Evolutionary conservation across 2,888 invertebrate species (phyloP), one percentile per base, ranked within the genome.

Genomic region (Zonitis immaculata): DNA sequence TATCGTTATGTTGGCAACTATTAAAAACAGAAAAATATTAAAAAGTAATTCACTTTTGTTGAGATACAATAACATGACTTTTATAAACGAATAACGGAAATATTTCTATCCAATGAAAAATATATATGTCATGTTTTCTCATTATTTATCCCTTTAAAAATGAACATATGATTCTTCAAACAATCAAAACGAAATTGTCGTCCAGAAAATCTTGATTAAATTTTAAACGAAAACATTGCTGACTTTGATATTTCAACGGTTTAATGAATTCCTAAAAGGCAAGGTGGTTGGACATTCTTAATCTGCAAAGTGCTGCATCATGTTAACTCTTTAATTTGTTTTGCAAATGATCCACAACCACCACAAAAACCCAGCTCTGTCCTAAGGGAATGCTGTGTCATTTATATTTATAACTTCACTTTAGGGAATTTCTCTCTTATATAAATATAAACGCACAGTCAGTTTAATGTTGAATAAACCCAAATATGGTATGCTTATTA

Each of bases 271-370:
- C 28, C 56, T 42, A 44, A 45, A 39, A 42, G 14, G 12, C n/a
- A 9, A 20, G 32, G 46, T 27, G 46, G 54, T 52, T 60, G 68
- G 66, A 67, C 68, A 67, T 56, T 61, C 63, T 59, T 72, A 72
- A 73, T 72, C 71, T 69, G 63, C 67, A 70, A 71, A 73, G 72
- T 73, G 72, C 72, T 72, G 70, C 72, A 67, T 68, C 71, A 70
- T 71, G 72, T 71, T 68, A 70, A 72, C 69, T 72, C 71, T 72
- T 72, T 71, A 73, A 73, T 72, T 72, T 72, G 72, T 72, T 73
- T 73, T 72, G 71, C 72, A 71, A 72, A 72, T 72, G 70, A 73
- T 67, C 66, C 66, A 58, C 62, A 55, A 54, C 59, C 56, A 57
- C 39, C n/a, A n/a, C n/a, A n/a, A n/a, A n/a, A n/a, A n/a, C n/a